phyloP scores from a whole-genome alignment of 2,888 invertebrate genomes.

The Thera obeliscata region DNA sequence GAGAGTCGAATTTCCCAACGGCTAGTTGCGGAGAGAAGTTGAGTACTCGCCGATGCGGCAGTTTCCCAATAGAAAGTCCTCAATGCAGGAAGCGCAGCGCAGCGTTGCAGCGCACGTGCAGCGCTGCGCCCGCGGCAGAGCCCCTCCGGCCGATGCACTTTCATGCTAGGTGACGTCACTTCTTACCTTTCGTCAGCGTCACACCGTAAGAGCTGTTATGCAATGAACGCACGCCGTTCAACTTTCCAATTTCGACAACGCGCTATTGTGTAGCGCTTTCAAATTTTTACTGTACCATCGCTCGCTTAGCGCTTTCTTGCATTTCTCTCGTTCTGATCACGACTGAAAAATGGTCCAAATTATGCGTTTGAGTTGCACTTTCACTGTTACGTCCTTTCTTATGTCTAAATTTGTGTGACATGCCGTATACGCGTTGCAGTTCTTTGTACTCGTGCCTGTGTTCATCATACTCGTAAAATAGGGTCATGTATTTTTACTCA shows the following conservation, averaged over 20 bases:
- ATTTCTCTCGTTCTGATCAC: slow-evolving; percentile 73
- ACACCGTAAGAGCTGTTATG: slow-evolving; percentile 81
- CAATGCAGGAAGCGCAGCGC: slow-evolving; percentile 74
- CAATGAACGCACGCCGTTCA: slow-evolving; percentile 79
- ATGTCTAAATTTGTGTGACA: slow-evolving; percentile 43
- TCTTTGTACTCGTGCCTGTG: slow-evolving; percentile 12
- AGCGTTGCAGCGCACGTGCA: slow-evolving; percentile 61
- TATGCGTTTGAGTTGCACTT: slow-evolving; percentile 74
- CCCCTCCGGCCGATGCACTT: slow-evolving; percentile 82
- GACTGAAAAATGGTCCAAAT: slow-evolving; percentile 80
- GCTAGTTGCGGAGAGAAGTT: slow-evolving; percentile 60
- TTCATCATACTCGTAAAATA: slow-evolving; percentile 10
- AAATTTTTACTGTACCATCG: slow-evolving; percentile 80
- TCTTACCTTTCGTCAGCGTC: slow-evolving; percentile 80
- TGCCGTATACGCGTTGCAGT: slow-evolving; percentile 6
- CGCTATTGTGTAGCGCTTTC: slow-evolving; percentile 84
- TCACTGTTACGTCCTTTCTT: slow-evolving; percentile 70
- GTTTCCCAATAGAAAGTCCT: slow-evolving; percentile 84
- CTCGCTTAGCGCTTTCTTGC: slow-evolving; percentile 78
- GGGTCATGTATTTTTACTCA: slow-evolving; percentile 3
- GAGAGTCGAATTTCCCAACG: slow-evolving; percentile 78
- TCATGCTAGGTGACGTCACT: slow-evolving; percentile 79
- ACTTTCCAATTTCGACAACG: slow-evolving; percentile 85
- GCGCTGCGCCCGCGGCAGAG: slow-evolving; percentile 48
- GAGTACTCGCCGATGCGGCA: slow-evolving; percentile 54